Percentiles rank a stretch among this genome's conserved stretches.
These are phyloP conservation scores for Chloroceryle aenea DNA, from an alignment of 2,113 vertebrate genomes.

Conservation along the genomic window DNA sequence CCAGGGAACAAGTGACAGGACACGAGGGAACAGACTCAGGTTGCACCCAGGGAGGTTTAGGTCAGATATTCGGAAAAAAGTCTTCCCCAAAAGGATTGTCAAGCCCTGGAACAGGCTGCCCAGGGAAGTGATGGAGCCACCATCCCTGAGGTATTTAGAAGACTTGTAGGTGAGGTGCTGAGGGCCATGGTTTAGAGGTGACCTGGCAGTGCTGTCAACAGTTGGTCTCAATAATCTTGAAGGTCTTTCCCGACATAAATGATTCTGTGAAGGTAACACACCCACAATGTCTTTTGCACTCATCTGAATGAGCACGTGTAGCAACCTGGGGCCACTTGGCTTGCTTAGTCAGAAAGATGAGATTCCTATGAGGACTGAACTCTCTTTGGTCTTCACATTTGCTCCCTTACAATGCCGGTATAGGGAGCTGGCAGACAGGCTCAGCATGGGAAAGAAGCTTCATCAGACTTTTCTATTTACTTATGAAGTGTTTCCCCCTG, in stretches of 20 bases:
- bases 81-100: background rate
- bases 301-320: background rate
- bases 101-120: background rate
- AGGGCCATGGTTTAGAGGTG: background rate
- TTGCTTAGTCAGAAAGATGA: background rate
- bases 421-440: background rate
- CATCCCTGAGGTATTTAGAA: background rate
- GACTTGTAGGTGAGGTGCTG: background rate
- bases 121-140: background rate
- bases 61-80: background rate
- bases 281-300: background rate
- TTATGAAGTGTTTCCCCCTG: background rate
- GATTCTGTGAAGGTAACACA: background rate
- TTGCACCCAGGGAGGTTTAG: background rate
- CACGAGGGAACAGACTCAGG: background rate
- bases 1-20: background rate
- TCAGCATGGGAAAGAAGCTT: background rate
- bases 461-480: background rate
- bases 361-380: background rate
- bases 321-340: background rate
- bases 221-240: background rate
- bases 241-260: background rate
- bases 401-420: background rate
- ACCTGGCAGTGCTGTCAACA: background rate
- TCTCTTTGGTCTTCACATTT: background rate